These are phyloP conservation scores for Myioborus melanocephalus DNA, from an alignment of 2,797 vertebrate genomes.

Conservation along the genomic window DNA sequence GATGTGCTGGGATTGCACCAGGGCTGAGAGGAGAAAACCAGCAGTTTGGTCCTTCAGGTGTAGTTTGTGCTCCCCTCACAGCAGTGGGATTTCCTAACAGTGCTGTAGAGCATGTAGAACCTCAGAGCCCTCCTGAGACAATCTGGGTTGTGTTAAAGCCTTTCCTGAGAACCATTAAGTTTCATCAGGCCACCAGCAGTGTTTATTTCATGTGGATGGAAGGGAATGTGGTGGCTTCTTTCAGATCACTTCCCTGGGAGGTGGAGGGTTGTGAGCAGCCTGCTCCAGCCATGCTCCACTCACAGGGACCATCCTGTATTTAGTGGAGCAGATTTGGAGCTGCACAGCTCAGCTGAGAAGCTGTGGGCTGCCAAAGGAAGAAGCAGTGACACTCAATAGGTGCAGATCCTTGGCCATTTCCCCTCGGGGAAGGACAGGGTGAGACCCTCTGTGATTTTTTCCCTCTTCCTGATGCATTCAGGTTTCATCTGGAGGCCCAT, in stretches of 20 bases:
- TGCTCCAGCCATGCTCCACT: neutral
- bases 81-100: neutral
- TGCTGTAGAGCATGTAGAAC: neutral
- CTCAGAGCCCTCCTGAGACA: slow-evolving; percentile 46
- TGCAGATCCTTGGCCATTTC: neutral
- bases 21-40: neutral
- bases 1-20: neutral
- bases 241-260: neutral
- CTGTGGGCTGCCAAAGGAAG: neutral
- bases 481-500: neutral
- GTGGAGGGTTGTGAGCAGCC: neutral
- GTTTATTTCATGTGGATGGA: slow-evolving; percentile 22
- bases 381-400: accelerated
- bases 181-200: slow-evolving; percentile 2
- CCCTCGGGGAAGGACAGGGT: neutral
- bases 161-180: slow-evolving; percentile 13
- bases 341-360: neutral
- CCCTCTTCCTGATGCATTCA: neutral
- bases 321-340: neutral
- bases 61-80: neutral
- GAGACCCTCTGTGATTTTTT: neutral
- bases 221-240: neutral
- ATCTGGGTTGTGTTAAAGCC: neutral
- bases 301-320: neutral
- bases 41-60: neutral